Evolutionary conservation across 2,113 vertebrate species (phyloP), one percentile per base, ranked within the genome.

Genomic region (Casuarius casuarius): DNA sequence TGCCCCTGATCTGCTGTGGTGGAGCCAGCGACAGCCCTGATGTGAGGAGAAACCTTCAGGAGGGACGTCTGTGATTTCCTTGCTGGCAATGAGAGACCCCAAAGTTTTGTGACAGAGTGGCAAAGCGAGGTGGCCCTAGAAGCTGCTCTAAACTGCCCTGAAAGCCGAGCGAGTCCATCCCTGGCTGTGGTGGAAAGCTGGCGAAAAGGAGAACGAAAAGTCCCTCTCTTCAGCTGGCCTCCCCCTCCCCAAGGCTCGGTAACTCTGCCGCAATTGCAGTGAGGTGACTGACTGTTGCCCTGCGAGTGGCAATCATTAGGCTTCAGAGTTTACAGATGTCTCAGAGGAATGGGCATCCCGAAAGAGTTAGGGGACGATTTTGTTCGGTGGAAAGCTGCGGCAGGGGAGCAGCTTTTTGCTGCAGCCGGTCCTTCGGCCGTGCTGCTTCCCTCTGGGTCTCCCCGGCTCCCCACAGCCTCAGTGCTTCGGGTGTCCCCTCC

Each of bases 401-500:
- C 0, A 0, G 35, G 40, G 52, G 10, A 38, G 25, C 31, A 76
- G 28, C 5, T 21, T 82, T 85, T 75, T 72, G 21, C 23, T 89
- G 63, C 42, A 63, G 71, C 9, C 29, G 48, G 40, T 49, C 12
- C 28, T 79, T 71, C 25, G 44, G 9, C 63, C 54, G 7, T 49
- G 22, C 31, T 0, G 0, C 38, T 58, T 62, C 25, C 67, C 49
- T 35, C 5, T 5, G 14, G 10, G 12, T 70, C 6, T 70, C 7
- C 9, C 21, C 15, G 16, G 44, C 4, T 63, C 17, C 38, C 26
- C 33, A n/a, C 4, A 5, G 62, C 22, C 33, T 84, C 63, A 35
- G 5, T 48, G 46, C 46, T 6, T 8, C 46, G 46, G 46, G 46
- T 48, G 46, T 48, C 46, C 46, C 18, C 46, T 48, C 46, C 46